Evolutionary conservation across 2,113 vertebrate genomes (phyloP).

Genomic region (Ciconia boyciana): DNA sequence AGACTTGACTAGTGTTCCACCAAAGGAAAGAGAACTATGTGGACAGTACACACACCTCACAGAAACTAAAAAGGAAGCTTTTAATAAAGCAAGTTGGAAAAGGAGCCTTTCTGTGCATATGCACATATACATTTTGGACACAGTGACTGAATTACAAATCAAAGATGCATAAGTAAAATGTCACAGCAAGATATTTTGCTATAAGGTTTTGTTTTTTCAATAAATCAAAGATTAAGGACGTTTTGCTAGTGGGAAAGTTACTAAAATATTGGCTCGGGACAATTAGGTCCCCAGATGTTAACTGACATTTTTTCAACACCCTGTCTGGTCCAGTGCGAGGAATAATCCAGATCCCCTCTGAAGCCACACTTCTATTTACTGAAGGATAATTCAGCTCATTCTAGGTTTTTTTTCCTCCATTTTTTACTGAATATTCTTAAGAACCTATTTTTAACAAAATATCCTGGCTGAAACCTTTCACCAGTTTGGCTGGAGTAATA

Average conservation of each 20-base stretch:
- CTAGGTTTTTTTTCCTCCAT: accelerated
- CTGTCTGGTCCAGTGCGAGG: neutral
- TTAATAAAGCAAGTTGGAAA: neutral
- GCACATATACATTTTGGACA: neutral
- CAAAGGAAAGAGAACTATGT: neutral
- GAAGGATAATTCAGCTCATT: neutral
- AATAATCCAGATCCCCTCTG: neutral
- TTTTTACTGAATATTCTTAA: neutral
- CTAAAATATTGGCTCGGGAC: neutral
- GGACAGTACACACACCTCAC: neutral
- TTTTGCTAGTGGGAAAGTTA: neutral
- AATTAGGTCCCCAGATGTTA: neutral
- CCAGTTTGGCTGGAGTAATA: neutral
- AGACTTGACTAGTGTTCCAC: neutral
- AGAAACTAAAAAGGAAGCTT: neutral
- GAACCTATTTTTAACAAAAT: neutral
- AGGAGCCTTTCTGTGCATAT: neutral
- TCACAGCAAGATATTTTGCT: neutral
- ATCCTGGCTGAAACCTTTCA: neutral
- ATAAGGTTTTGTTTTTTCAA: neutral
- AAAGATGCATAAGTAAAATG: neutral
- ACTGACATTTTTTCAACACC: neutral
- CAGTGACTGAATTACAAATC: neutral
- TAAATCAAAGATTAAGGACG: neutral
- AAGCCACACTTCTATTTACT: neutral